Evolutionary conservation across 2,888 invertebrate genomes (phyloP).

Genomic region (Caenorhabditis becei): DNA sequence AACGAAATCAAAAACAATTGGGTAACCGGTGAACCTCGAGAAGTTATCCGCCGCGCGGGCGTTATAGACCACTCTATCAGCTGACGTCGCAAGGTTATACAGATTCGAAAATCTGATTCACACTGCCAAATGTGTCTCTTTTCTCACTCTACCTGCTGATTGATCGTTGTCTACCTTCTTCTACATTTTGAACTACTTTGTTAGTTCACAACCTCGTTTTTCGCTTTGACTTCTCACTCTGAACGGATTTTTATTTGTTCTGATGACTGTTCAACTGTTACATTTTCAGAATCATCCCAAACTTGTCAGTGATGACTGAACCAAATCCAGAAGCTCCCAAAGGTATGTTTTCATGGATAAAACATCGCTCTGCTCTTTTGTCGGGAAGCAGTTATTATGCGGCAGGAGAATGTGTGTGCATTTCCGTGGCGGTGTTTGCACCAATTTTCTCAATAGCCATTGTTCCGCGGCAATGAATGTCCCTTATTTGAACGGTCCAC

Average conservation of each 20-base stretch:
- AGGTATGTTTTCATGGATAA: conserved; percentile 13
- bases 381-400: not conserved
- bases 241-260: no score
- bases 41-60: not conserved
- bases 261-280: no score
- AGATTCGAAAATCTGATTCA: not conserved
- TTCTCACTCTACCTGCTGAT: not conserved
- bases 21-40: not conserved
- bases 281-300: conserved; percentile 7
- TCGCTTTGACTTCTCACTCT: not conserved
- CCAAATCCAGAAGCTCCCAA: conserved; percentile 16
- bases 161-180: not conserved
- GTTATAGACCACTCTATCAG: not conserved
- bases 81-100: conserved; percentile 13
- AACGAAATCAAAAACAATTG: conserved; percentile 13
- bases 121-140: not conserved
- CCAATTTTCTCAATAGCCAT: not conserved
- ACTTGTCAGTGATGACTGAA: conserved; percentile 22
- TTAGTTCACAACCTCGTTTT: not conserved
- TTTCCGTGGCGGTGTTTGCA: conserved; percentile 39
- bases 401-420: conserved; percentile 7
- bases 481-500: not conserved
- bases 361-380: not conserved
- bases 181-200: not conserved
- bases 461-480: not conserved